Evolutionary conservation across 53 echinoderm and acorn worm genomes (phyloP).

Genomic region (Glandiceps talaboti): DNA sequence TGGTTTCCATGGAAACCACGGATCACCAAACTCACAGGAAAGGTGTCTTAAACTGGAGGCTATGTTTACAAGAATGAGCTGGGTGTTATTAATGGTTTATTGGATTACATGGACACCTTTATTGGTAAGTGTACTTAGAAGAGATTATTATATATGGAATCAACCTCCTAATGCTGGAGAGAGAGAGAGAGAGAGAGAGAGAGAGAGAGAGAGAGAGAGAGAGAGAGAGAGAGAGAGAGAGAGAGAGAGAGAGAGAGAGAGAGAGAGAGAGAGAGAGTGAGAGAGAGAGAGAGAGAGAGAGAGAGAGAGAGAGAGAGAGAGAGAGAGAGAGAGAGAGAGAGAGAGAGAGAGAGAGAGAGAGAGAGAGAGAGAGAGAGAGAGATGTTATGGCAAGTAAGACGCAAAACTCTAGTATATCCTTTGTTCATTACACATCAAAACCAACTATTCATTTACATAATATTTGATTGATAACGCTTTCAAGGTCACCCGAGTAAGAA

Average conservation of each 20-base stretch:
- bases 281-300: not conserved
- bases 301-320: not conserved
- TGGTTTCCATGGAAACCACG: not conserved
- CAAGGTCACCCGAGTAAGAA: no score
- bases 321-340: not conserved
- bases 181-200: conserved; percentile 1
- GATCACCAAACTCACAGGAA: not conserved
- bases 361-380: not conserved
- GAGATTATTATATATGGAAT: no score
- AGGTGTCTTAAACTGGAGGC: not conserved
- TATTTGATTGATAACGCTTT: no score
- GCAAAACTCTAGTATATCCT: no score
- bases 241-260: not conserved
- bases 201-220: conserved; percentile 1
- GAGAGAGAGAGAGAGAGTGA: not conserved
- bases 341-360: not conserved
- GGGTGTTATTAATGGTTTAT: not conserved
- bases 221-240: conserved; percentile 1
- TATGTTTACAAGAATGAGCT: not conserved
- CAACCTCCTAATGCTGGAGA: no score
- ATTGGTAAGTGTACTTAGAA: not conserved
- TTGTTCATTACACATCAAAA: no score
- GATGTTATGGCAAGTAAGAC: no score
- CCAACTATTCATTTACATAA: no score
- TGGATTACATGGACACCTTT: not conserved